A percentile compares a stretch with the other conserved stretches of the same genome.
Evolutionary conservation across 53 echinoderm and acorn worm genomes (phyloP).

Genomic region (Astropecten irregularis): DNA sequence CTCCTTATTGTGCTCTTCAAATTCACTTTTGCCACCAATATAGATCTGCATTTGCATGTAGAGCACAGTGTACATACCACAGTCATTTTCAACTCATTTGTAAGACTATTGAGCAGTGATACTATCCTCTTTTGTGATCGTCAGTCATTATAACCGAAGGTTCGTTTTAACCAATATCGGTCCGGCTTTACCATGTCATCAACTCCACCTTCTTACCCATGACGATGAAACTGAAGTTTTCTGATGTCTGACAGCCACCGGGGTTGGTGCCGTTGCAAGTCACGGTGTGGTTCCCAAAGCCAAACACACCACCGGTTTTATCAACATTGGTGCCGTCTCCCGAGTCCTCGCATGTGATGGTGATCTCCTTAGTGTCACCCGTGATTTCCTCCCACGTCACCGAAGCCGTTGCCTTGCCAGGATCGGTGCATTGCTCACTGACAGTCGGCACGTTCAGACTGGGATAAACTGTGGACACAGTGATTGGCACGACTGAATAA

Average conservation of each 20-base stretch:
- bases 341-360: background rate
- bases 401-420: background rate
- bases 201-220: constrained; percentile 8
- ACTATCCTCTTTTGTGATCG: too few species aligned
- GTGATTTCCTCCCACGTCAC: background rate
- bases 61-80: too few species aligned
- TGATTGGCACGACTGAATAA: too few species aligned
- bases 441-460: background rate
- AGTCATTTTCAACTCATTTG: too few species aligned
- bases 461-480: background rate
- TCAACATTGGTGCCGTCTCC: background rate
- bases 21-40: too few species aligned
- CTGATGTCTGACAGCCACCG: background rate
- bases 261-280: background rate
- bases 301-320: background rate
- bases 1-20: too few species aligned
- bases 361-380: background rate
- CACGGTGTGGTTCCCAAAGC: background rate
- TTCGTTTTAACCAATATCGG: too few species aligned
- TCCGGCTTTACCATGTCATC: too few species aligned
- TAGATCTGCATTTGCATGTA: too few species aligned
- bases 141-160: too few species aligned
- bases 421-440: background rate
- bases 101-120: too few species aligned
- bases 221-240: background rate